These are phyloP conservation scores for Crenichthys baileyi DNA, from an alignment of 2,797 vertebrate genomes.

Conservation along the genomic window DNA sequence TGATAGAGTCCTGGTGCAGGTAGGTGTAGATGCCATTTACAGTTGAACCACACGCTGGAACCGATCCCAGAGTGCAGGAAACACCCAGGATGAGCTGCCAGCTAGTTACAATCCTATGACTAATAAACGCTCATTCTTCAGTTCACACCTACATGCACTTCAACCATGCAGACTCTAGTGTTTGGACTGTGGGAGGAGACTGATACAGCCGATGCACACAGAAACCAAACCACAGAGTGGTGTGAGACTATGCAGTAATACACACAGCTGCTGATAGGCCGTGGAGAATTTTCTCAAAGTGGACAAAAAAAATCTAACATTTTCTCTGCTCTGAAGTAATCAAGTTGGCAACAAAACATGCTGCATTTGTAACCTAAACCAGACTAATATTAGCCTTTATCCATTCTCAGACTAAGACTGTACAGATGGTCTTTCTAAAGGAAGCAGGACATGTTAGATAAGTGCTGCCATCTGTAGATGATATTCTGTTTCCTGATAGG, in stretches of 20 bases:
- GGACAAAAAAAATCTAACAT: background rate
- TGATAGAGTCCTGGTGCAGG: constrained; percentile 41
- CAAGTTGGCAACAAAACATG: background rate
- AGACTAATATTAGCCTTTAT: background rate
- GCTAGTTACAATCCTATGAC: constrained; percentile 53
- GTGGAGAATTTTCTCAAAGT: constrained; percentile 4
- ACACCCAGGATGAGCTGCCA: constrained; percentile 57
- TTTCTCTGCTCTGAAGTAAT: background rate
- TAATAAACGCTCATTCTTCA: constrained; percentile 58
- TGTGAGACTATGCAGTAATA: constrained; percentile 23
- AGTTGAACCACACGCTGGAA: constrained; percentile 56
- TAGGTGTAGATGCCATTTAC: constrained; percentile 42
- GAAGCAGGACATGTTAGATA: background rate
- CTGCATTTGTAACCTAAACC: constrained; percentile 6
- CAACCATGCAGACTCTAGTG: constrained; percentile 42
- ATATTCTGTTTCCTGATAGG: constrained; percentile 7
- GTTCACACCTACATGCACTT: constrained; percentile 52
- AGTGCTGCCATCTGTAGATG: background rate
- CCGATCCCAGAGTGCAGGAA: constrained; percentile 65
- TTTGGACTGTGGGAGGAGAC: constrained; percentile 54
- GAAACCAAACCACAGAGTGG: constrained; percentile 11
- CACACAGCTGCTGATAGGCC: constrained; percentile 8
- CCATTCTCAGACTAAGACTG: background rate
- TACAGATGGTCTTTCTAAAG: background rate
- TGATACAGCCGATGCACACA: constrained; percentile 21